Conservation (phyloP, 2,888 invertebrate species). For the Eilema depressum region DNA sequence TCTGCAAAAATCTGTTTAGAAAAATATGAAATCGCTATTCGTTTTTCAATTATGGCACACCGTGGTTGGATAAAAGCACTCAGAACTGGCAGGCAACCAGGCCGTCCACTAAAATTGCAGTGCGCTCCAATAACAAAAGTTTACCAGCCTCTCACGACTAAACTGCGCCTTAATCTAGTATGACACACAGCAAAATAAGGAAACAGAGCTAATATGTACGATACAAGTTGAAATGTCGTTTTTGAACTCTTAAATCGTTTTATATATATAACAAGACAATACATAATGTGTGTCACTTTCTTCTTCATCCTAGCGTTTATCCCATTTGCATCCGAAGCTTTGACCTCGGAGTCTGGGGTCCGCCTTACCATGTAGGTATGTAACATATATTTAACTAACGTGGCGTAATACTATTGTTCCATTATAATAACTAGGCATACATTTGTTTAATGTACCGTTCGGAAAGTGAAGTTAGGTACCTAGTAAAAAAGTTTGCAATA, state of each 20-base stretch:
- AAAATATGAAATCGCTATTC: slow-evolving; percentile 21
- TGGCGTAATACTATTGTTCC: no score
- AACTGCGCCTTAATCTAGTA: slow-evolving; percentile 43
- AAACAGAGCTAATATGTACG: slow-evolving; percentile 44
- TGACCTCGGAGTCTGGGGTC: no score
- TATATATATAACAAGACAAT: no score
- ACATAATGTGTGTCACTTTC: no score
- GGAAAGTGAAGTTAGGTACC: no score
- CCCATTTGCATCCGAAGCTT: no score
- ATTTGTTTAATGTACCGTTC: no score
- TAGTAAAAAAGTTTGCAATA: no score
- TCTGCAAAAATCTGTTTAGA: neutral
- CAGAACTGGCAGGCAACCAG: slow-evolving; percentile 62
- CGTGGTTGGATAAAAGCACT: slow-evolving; percentile 68
- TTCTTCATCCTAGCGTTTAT: no score
- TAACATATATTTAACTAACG: no score
- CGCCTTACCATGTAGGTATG: no score
- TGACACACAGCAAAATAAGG: slow-evolving; percentile 14
- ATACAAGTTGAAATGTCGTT: neutral
- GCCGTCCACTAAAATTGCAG: slow-evolving; percentile 77
- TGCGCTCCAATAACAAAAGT: slow-evolving; percentile 72
- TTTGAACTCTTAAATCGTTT: neutral
- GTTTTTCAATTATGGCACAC: slow-evolving; percentile 40
- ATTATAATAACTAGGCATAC: no score
- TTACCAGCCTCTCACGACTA: slow-evolving; percentile 66